Percentiles rank a stretch among this genome's conserved stretches.
Conservation (phyloP, 2,113 vertebrate species). For the Cepphus grylle region DNA sequence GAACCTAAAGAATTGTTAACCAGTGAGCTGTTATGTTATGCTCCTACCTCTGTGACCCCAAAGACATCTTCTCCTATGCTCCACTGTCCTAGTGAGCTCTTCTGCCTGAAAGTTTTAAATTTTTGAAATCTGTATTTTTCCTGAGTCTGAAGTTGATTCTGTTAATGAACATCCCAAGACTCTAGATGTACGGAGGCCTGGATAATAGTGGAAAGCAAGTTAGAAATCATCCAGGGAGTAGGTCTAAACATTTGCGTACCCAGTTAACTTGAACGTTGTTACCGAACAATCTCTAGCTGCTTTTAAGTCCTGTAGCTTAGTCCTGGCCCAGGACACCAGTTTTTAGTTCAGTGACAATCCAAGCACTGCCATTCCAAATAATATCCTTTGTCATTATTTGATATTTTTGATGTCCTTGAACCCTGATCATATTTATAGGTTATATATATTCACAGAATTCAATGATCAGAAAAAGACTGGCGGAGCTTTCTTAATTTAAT, state of each 20-base stretch:
- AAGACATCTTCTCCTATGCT: neutral
- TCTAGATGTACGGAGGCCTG: neutral
- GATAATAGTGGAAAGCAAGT: neutral
- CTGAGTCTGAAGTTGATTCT: neutral
- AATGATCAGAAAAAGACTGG: neutral
- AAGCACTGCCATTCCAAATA: neutral
- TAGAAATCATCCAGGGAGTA: neutral
- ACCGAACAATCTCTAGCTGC: neutral
- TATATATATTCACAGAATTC: neutral
- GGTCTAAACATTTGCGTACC: neutral
- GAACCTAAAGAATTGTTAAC: conserved; percentile 23
- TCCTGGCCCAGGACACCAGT: neutral
- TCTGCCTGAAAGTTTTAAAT: neutral
- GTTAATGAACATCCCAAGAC: neutral
- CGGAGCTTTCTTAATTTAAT: neutral
- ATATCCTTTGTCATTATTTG: neutral
- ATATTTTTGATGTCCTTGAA: neutral
- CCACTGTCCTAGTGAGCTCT: neutral
- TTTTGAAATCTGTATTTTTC: neutral
- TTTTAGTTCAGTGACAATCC: neutral
- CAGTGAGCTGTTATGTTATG: neutral
- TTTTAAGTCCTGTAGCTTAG: neutral
- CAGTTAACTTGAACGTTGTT: neutral
- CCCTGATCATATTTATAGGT: neutral
- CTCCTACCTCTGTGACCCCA: neutral